Evolutionary conservation across 2,113 vertebrate species (phyloP), one percentile per base, ranked within the genome.

Genomic region (Mionectes macconnelli): DNA sequence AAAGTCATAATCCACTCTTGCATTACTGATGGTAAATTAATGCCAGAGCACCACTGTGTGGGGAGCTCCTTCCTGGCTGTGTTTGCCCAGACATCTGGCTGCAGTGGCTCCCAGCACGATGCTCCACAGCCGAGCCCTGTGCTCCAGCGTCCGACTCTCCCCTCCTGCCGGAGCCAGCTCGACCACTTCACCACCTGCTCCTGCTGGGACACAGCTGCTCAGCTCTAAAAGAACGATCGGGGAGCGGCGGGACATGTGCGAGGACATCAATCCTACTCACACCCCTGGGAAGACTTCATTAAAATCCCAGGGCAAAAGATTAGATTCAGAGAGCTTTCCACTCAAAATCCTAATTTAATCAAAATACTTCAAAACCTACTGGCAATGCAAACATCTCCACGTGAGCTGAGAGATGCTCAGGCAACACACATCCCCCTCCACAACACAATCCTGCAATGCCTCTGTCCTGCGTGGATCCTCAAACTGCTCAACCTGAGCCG

Each of bases 191-290:
- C 76, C 96, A 96, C 82, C 95, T 96, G 96, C 90, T 94, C 96
- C 94, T 93, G 94, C 94, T 96, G 95, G 55, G 92, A 81, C 92
- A 88, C 95, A 96, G 95, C 95, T 96, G 96, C 91, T 95, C 39
- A 1, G 88, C 87, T 81, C 64, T 27, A 14, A 88, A 86, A 88
- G 82, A 94, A 40, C 0, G 2, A 93, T 35, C 0, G 0, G 42
- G 53, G 67, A 96, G 63, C 7, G 1, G 82, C n/a, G 0, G 90
- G 91, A 96, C 55, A 11, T 63, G 82, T 30, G 63, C 4, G 2
- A 94, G 78, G 60, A 86, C 91, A 96, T 96, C 94, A 95, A 93
- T 96, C 93, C 94, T 90, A 37, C 81, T 91, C 93, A 66, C 84
- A 85, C 89, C 90, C 94, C 90, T 60, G 90, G 82, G 92, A 96